Conservation (phyloP, 2,888 invertebrate species). For the Erebia ligea region DNA sequence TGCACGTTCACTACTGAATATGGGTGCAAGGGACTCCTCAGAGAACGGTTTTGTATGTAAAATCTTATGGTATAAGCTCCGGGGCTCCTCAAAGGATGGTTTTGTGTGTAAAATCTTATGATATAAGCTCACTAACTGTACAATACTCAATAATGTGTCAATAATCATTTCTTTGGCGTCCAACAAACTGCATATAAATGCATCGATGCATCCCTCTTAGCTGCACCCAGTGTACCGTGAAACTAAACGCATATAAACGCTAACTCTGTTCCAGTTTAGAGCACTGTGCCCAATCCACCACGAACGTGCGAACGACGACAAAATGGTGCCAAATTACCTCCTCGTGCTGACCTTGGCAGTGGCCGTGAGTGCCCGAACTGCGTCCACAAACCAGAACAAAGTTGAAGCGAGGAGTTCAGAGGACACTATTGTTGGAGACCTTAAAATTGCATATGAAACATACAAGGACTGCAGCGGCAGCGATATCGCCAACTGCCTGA, state of each 20-base stretch:
- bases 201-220: constrained; percentile 78
- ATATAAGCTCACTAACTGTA: not conserved
- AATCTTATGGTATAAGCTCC: not conserved
- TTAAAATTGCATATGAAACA: constrained; percentile 89
- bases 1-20: too few species aligned
- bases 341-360: constrained; percentile 81
- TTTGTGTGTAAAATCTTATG: not conserved
- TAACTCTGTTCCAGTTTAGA: constrained; percentile 67
- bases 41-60: too few species aligned
- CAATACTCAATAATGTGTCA: constrained; percentile 6
- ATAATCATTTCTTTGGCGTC: constrained; percentile 38
- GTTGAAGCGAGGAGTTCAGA: constrained; percentile 73
- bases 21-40: too few species aligned
- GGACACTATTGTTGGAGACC: constrained; percentile 84
- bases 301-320: constrained; percentile 69
- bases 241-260: constrained; percentile 80
- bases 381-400: constrained; percentile 75
- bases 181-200: constrained; percentile 70
- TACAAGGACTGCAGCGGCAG: constrained; percentile 91
- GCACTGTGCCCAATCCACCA: constrained; percentile 73
- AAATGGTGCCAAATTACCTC: constrained; percentile 84
- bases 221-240: constrained; percentile 75
- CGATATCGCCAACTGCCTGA: constrained; percentile 88
- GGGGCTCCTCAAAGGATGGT: too few species aligned
- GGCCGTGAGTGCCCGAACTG: constrained; percentile 79